phyloP scores from a whole-genome alignment of 2,797 vertebrate species.

The Nannoperca obscura region DNA sequence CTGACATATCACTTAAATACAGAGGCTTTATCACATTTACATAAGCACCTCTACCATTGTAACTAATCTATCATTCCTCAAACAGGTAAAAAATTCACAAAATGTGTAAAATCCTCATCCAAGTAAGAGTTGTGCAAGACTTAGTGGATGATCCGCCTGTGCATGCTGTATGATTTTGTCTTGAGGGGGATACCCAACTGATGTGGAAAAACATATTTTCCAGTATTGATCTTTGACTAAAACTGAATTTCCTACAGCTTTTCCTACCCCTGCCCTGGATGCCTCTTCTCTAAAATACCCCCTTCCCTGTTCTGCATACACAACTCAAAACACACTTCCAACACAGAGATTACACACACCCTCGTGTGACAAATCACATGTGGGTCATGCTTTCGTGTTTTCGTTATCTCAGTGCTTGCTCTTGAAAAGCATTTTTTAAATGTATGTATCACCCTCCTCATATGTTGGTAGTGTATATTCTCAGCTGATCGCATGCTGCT shows the following conservation, averaged over 20 bases:
- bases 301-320: slow-evolving; percentile 45
- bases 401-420: slow-evolving; percentile 24
- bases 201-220: slow-evolving; percentile 17
- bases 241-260: slow-evolving; percentile 37
- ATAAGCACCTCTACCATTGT: slow-evolving; percentile 34
- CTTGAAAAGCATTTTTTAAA: slow-evolving; percentile 15
- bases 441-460: slow-evolving; percentile 29
- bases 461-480: slow-evolving; percentile 67
- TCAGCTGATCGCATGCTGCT: slow-evolving; percentile 74
- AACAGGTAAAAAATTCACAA: slow-evolving; percentile 90
- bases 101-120: slow-evolving; percentile 86
- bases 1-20: slow-evolving; percentile 12
- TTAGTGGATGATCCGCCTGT: slow-evolving; percentile 72
- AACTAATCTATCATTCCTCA: slow-evolving; percentile 76
- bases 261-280: slow-evolving; percentile 59
- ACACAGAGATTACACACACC: slow-evolving; percentile 53
- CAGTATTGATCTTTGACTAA: slow-evolving; percentile 35
- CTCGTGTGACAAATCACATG: slow-evolving; percentile 8
- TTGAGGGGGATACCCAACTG: slow-evolving; percentile 48
- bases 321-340: slow-evolving; percentile 62
- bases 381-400: slow-evolving; percentile 13
- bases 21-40: slow-evolving; percentile 18
- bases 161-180: slow-evolving; percentile 84
- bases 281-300: slow-evolving; percentile 53
- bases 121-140: slow-evolving; percentile 84